Evolutionary conservation across 1,140 invertebrate genomes (phyloP), one percentile per base, ranked within the genome.

Genomic region (Anastrepha ludens): DNA sequence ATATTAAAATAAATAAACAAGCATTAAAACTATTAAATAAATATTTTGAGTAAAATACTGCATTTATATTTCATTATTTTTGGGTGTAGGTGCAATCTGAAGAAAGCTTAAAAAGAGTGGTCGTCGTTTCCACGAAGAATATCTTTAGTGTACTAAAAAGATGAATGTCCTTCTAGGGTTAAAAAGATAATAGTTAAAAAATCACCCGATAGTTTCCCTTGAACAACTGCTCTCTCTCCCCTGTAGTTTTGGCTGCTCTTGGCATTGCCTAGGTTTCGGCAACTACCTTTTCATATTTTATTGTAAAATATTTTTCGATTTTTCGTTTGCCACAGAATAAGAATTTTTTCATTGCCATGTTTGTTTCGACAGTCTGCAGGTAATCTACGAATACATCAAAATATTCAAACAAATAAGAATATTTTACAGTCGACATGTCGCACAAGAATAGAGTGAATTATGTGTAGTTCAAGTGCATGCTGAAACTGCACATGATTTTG

Each of bases 391-490:
- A 47, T 47, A 41, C 70, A 47, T 29, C 44, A 5, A 74, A n/a
- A 74, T 47, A 17, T 74, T 74, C 47, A 29, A 47, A 47, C 15
- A 74, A 13, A 2, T 74, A 15, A 6, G 17, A n/a, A 5, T 47
- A 47, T 47, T 74, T 13, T 47, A 74, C 44, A 7, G 17, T 7
- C 17, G 41, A 44, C 70, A 74, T 47, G 15, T 2, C 41, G 70
- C 41, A 41, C 41, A 50, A 74, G 17, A 47, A 41, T 74, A 50
- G 13, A 41, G 2, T 44, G n/a, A 44, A 74, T 47, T 74, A 74
- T 74, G 44, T 47, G n/a, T 74, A 74, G 70, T 74, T 74, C 44
- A 47, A 74, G 44, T 74, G 70, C 70, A 74, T 44, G 17, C 5
- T 74, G 15, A 3, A 74, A 44, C 9, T 44, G 7, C 20, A 6